These are phyloP conservation scores for Spisula subtruncata DNA, from an alignment of 2,888 invertebrate species.

Conservation along the genomic window DNA sequence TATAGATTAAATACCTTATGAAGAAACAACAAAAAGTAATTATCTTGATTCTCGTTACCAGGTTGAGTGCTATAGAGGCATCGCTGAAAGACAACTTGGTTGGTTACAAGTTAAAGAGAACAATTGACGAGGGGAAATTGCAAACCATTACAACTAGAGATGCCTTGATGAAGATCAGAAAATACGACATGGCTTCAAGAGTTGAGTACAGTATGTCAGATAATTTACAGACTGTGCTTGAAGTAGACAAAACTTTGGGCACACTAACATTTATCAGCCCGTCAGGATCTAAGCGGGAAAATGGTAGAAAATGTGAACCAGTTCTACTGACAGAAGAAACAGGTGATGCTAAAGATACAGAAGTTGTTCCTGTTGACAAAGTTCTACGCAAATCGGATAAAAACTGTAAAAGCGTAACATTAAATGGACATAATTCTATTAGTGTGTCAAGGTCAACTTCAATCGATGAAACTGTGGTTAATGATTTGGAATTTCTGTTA, in stretches of 20 bases:
- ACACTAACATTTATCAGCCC: not conserved
- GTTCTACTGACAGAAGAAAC: not conserved
- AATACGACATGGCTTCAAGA: constrained; percentile 46
- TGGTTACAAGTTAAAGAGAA: constrained; percentile 50
- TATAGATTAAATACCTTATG: too few species aligned
- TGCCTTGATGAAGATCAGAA: constrained; percentile 49
- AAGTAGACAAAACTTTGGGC: constrained; percentile 27
- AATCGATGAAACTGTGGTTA: constrained; percentile 34
- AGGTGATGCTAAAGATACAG: not conserved
- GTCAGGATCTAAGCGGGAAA: not conserved
- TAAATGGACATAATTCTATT: not conserved
- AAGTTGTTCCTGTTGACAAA: not conserved
- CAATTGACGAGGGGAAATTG: constrained; percentile 58
- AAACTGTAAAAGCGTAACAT: not conserved
- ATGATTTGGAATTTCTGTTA: constrained; percentile 38
- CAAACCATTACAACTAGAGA: constrained; percentile 45
- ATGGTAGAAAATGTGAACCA: not conserved
- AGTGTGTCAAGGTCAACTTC: not conserved
- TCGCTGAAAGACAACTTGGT: constrained; percentile 39
- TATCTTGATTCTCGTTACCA: constrained; percentile 23
- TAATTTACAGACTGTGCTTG: constrained; percentile 29
- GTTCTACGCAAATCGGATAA: not conserved
- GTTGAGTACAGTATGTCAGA: constrained; percentile 54
- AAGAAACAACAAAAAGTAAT: too few species aligned
- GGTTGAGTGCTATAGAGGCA: constrained; percentile 52